A percentile compares a stretch with the other conserved stretches of the same genome.
These are phyloP conservation scores for Phlogophora meticulosa DNA, from an alignment of 2,888 invertebrate genomes.

Conservation along the genomic window DNA sequence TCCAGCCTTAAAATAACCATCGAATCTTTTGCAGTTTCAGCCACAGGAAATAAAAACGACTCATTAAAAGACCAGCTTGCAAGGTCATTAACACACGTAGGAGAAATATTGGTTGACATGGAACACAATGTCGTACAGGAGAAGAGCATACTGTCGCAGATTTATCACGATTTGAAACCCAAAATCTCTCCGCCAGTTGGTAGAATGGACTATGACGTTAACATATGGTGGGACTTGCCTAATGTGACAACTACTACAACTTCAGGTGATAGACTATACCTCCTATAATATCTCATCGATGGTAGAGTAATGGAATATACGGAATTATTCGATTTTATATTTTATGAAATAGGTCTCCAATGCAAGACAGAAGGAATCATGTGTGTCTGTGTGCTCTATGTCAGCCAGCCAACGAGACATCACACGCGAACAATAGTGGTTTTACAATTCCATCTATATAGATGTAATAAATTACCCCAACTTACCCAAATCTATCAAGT, in stretches of 20 bases:
- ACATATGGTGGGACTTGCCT: neutral
- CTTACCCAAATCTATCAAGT: no score
- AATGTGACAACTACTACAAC: neutral
- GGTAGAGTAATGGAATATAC: no score
- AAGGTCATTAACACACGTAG: conserved; percentile 12
- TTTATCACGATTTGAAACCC: conserved; percentile 1
- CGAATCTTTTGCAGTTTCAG: conserved; percentile 11
- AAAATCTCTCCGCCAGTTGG: neutral
- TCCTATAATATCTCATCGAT: no score
- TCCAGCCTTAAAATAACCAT: neutral
- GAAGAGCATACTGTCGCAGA: conserved; percentile 14
- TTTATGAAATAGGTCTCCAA: no score
- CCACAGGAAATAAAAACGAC: neutral
- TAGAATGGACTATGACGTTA: neutral
- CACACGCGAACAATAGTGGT: no score
- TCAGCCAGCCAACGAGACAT: no score
- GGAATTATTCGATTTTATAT: no score
- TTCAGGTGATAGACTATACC: no score
- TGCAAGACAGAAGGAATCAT: no score
- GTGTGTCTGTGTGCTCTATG: no score
- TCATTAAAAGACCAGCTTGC: conserved; percentile 3
- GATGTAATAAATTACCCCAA: no score
- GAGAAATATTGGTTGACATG: conserved; percentile 7
- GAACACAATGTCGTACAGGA: conserved; percentile 23
- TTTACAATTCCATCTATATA: no score